Evolutionary conservation across 2,797 vertebrate genomes (phyloP).

Genomic region (Typhlichthys subterraneus): DNA sequence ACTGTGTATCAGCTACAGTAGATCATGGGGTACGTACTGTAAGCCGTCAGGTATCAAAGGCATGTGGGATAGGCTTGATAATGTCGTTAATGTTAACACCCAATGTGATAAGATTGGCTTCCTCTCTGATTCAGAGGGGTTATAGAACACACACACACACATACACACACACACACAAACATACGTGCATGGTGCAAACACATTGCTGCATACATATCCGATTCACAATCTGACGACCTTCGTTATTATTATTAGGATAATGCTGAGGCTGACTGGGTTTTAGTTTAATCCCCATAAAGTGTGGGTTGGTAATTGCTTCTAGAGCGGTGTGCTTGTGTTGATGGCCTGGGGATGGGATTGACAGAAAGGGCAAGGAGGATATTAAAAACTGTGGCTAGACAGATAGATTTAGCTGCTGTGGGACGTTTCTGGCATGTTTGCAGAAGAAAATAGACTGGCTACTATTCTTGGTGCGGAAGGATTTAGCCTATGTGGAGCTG

Average conservation of each 20-base stretch:
- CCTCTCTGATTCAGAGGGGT: too few relatives aligned
- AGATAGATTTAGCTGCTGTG: conserved; percentile 36
- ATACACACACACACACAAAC: too few relatives aligned
- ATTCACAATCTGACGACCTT: neutral
- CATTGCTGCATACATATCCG: neutral
- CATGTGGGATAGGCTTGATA: too few relatives aligned
- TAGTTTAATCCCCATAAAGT: conserved; percentile 35
- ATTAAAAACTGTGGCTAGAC: conserved; percentile 53
- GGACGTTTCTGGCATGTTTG: conserved; percentile 45
- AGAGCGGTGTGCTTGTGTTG: conserved; percentile 50
- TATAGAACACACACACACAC: too few relatives aligned
- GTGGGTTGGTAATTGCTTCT: conserved; percentile 52
- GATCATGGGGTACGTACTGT: too few relatives aligned
- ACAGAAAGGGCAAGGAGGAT: conserved; percentile 1
- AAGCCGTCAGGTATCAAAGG: too few relatives aligned
- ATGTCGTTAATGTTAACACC: too few relatives aligned
- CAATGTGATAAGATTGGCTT: too few relatives aligned
- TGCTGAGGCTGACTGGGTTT: conserved; percentile 17
- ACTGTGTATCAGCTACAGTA: neutral
- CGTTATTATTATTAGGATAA: conserved; percentile 23
- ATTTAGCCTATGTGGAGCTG: conserved; percentile 47
- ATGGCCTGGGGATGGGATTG: conserved; percentile 31
- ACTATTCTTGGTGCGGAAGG: conserved; percentile 57
- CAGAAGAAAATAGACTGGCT: conserved; percentile 60
- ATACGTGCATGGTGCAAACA: too few relatives aligned